Percentiles rank a stretch among this genome's conserved stretches.
Conservation (phyloP, 2,888 invertebrate genomes). For the Ferdinandea cuprea region DNA sequence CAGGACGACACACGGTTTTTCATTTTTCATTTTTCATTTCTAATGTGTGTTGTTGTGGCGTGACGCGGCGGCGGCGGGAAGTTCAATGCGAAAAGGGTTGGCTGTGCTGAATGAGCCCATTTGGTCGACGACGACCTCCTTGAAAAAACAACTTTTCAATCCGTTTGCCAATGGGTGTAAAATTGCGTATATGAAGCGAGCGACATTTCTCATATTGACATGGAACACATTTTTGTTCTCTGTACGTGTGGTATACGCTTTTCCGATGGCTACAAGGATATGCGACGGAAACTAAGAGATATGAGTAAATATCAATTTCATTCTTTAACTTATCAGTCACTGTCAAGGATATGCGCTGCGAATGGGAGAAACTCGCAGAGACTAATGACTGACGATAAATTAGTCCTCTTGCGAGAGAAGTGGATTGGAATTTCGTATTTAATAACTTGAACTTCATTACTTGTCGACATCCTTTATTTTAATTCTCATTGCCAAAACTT, state of each 20-base stretch:
- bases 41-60: slow-evolving; percentile 50
- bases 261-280: slow-evolving; percentile 3
- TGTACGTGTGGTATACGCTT: neutral
- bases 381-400: slow-evolving; percentile 60
- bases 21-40: slow-evolving; percentile 71
- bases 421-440: too few species aligned
- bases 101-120: slow-evolving; percentile 59
- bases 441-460: too few species aligned
- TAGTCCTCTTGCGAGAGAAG: slow-evolving; percentile 22
- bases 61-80: neutral
- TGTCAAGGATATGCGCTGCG: slow-evolving; percentile 52
- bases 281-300: slow-evolving; percentile 49
- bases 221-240: slow-evolving; percentile 60
- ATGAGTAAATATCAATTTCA: slow-evolving; percentile 73
- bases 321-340: slow-evolving; percentile 71
- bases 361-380: slow-evolving; percentile 2
- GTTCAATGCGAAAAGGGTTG: slow-evolving; percentile 60
- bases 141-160: slow-evolving; percentile 50
- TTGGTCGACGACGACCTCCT: slow-evolving; percentile 32
- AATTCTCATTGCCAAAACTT: too few species aligned
- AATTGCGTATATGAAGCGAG: slow-evolving; percentile 66
- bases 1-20: slow-evolving; percentile 26
- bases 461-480: too few species aligned
- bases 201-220: slow-evolving; percentile 72
- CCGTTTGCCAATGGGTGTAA: slow-evolving; percentile 43